phyloP scores from a whole-genome alignment of 2,797 vertebrate species.

The Scleropages formosus region DNA sequence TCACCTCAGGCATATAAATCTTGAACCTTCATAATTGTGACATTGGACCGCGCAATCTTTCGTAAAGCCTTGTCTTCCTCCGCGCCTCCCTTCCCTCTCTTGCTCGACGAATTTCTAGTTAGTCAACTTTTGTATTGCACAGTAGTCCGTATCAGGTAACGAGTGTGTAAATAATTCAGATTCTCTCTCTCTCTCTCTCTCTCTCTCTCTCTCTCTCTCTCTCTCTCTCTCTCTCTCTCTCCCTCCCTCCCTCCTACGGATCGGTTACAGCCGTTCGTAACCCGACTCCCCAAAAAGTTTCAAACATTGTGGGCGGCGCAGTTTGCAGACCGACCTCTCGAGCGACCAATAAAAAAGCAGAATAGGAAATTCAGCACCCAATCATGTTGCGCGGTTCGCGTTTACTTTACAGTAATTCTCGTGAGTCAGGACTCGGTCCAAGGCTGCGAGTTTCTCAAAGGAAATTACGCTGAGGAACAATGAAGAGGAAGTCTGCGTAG shows the following conservation, averaged over 20 bases:
- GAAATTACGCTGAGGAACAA: conserved; percentile 67
- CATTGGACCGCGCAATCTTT: conserved; percentile 34
- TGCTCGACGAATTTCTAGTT: conserved; percentile 6
- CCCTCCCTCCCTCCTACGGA: conserved; percentile 46
- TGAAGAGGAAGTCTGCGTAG: conserved; percentile 58
- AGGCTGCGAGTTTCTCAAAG: conserved; percentile 64
- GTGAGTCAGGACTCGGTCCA: conserved; percentile 49
- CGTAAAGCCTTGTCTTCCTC: conserved; percentile 46
- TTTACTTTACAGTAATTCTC: conserved; percentile 70
- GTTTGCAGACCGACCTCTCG: conserved; percentile 58
- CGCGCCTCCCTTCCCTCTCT: conserved; percentile 9
- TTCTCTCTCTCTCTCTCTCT: conserved; percentile 45
- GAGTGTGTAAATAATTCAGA: conserved; percentile 72
- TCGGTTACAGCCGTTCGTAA: conserved; percentile 72
- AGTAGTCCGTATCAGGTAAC: conserved; percentile 42
- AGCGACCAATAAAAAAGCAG: conserved; percentile 58
- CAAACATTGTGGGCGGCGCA: conserved; percentile 63
- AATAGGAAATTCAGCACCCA: conserved; percentile 44
- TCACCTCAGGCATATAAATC: conserved; percentile 28
- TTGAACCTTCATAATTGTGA: conserved; percentile 66
- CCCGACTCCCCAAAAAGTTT: conserved; percentile 73
- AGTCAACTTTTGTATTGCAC: conserved; percentile 24
- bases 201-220: conserved; percentile 44
- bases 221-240: conserved; percentile 42
- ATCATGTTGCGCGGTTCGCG: conserved; percentile 49